Conservation (phyloP, 2,113 vertebrate genomes). For the Gymnobelideus leadbeateri region DNA sequence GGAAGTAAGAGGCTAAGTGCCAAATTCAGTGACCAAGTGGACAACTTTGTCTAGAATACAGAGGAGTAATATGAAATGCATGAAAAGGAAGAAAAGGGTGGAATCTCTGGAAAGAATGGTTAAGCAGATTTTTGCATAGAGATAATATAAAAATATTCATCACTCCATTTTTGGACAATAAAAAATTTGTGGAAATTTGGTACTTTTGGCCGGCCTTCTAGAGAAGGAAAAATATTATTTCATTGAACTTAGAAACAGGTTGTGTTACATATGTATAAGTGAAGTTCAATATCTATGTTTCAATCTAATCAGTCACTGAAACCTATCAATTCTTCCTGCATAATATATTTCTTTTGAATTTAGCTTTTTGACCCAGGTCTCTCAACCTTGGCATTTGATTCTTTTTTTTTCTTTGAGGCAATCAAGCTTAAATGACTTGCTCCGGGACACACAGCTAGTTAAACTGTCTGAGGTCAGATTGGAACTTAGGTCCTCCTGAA, state of each 20-base stretch:
- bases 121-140: not conserved
- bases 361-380: not conserved
- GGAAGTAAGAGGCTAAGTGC: not conserved
- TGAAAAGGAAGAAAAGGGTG: not conserved
- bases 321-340: not conserved
- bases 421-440: no score
- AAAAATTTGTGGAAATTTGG: not conserved
- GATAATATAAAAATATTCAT: not conserved
- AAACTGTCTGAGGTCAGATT: no score
- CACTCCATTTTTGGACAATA: not conserved
- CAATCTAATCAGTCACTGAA: not conserved
- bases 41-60: not conserved
- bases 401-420: no score
- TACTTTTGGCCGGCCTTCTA: not conserved
- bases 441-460: no score
- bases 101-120: not conserved
- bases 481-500: no score
- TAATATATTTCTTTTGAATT: not conserved
- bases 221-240: slow-evolving; percentile 12
- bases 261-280: not conserved
- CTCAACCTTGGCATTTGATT: not conserved
- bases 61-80: not conserved
- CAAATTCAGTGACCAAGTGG: not conserved
- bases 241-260: not conserved
- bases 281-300: not conserved